Percentiles rank a stretch among this genome's conserved stretches.
Evolutionary conservation across 35 echinoderm and acorn worm genomes (phyloP).

Genomic region (Hemicentrotus pulcherrimus): DNA sequence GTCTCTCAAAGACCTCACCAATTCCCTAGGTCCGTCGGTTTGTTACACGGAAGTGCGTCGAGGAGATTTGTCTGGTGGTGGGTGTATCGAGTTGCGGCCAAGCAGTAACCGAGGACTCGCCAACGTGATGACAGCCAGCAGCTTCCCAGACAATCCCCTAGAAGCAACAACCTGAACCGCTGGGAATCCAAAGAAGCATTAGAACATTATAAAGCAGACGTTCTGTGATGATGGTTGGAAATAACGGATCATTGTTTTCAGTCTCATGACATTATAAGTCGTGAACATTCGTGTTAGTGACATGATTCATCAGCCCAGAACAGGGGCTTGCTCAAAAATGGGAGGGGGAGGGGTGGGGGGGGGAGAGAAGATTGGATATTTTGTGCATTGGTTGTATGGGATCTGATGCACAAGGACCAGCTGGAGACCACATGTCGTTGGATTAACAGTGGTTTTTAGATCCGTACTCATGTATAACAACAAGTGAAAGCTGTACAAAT

Average conservation of each 20-base stretch:
- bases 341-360: no score
- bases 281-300: neutral
- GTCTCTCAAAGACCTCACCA: neutral
- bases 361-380: no score
- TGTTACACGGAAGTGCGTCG: neutral
- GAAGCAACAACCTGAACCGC: neutral
- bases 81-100: conserved; percentile 7
- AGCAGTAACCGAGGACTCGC: neutral
- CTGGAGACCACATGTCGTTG: no score
- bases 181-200: neutral
- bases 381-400: no score
- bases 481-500: no score
- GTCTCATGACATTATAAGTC: neutral
- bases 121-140: neutral
- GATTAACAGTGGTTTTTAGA: no score
- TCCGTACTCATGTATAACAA: no score
- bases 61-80: neutral
- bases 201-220: neutral
- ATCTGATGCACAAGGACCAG: no score
- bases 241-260: neutral
- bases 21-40: neutral
- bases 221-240: neutral
- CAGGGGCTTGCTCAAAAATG: no score
- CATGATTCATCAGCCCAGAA: no score
- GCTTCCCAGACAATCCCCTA: neutral